phyloP scores from a whole-genome alignment of 2,797 vertebrate species.

The Rhynchotus rufescens region DNA sequence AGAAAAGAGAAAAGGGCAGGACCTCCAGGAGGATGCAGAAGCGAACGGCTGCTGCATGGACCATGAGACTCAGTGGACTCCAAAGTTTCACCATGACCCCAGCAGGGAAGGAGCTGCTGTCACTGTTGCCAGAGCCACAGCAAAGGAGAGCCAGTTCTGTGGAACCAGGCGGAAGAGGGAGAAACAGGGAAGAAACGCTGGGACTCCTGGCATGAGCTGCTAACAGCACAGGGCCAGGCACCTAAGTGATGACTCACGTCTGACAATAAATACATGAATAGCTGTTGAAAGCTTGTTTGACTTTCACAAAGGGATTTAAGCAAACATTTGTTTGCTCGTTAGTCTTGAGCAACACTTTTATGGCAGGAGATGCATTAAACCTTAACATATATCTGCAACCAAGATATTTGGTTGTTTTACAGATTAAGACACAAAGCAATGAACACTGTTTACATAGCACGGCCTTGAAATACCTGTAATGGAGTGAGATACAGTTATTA shows the following conservation, averaged over 20 bases:
- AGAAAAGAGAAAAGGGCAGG: slow-evolving; percentile 20
- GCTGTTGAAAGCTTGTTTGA: slow-evolving; percentile 82
- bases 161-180: neutral
- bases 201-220: slow-evolving; percentile 58
- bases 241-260: slow-evolving; percentile 77
- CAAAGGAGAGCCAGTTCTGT: slow-evolving; percentile 64
- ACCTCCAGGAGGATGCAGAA: slow-evolving; percentile 67
- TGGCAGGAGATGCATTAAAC: slow-evolving; percentile 79
- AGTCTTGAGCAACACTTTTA: slow-evolving; percentile 81
- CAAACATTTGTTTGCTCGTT: slow-evolving; percentile 82
- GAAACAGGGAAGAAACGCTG: slow-evolving; percentile 60
- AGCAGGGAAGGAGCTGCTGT: slow-evolving; percentile 64
- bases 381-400: slow-evolving; percentile 74
- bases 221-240: slow-evolving; percentile 72
- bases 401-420: slow-evolving; percentile 73
- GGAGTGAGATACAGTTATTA: slow-evolving; percentile 78
- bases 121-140: neutral
- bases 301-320: slow-evolving; percentile 81
- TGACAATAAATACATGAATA: slow-evolving; percentile 78
- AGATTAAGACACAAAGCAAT: slow-evolving; percentile 76
- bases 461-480: slow-evolving; percentile 80
- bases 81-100: slow-evolving; percentile 64
- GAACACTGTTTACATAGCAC: slow-evolving; percentile 60
- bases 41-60: slow-evolving; percentile 69
- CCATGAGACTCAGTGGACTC: slow-evolving; percentile 46